phyloP scores from a whole-genome alignment of 2,113 vertebrate genomes.

The Grammomys surdaster region DNA sequence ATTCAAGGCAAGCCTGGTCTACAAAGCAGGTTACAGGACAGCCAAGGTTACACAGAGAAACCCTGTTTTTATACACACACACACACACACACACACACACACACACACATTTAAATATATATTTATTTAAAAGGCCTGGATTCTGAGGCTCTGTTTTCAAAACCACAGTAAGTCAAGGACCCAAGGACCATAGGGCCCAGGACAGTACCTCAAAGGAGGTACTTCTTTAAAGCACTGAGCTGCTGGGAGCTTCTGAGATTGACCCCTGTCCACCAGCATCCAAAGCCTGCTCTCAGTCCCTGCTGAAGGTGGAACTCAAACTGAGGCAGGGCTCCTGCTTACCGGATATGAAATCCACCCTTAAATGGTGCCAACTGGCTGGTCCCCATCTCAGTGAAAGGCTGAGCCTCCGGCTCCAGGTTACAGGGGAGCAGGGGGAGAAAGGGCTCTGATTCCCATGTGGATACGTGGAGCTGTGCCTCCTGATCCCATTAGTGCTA shows the following conservation, averaged over 20 bases:
- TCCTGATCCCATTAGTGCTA: background rate
- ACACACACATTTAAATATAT: too few relatives aligned
- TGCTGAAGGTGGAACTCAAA: rapidly evolving
- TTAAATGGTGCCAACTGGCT: background rate
- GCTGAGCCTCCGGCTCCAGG: background rate
- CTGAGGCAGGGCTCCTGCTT: background rate
- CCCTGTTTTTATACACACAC: background rate
- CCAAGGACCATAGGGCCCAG: background rate
- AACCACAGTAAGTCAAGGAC: rapidly evolving
- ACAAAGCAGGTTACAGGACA: background rate
- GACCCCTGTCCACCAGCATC: too few relatives aligned
- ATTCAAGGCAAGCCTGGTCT: background rate
- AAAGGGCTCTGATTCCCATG: background rate
- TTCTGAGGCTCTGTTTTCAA: background rate
- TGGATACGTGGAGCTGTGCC: background rate
- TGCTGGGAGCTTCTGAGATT: rapidly evolving
- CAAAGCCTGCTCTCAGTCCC: rapidly evolving
- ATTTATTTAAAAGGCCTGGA: background rate
- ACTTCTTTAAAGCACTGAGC: rapidly evolving
- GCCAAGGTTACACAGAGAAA: background rate
- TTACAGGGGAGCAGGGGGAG: rapidly evolving
- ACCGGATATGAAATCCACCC: rapidly evolving
- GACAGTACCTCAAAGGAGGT: rapidly evolving
- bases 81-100: too few relatives aligned
- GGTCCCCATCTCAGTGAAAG: rapidly evolving